Evolutionary conservation across 2,888 invertebrate genomes (phyloP).

Genomic region (Acanthopleura granulata): DNA sequence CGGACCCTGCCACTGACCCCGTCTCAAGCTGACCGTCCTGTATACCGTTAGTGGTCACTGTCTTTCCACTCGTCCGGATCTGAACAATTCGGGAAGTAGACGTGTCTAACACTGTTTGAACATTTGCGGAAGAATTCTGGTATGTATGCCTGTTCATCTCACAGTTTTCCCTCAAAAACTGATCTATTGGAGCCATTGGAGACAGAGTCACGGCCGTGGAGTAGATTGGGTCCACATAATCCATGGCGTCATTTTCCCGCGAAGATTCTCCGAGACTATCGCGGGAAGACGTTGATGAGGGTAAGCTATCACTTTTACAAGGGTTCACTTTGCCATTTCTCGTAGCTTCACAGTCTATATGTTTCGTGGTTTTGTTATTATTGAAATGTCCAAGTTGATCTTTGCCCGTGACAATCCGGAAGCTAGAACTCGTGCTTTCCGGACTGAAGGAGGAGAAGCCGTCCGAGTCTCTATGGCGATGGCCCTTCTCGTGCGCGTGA

Average conservation of each 20-base stretch:
- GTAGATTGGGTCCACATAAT: background rate
- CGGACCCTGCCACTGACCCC: background rate
- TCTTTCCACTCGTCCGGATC: background rate
- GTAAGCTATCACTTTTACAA: conserved; percentile 13
- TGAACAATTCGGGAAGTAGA: background rate
- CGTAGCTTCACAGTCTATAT: background rate
- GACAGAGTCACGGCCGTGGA: background rate
- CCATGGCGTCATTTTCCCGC: background rate
- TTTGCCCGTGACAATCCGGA: background rate
- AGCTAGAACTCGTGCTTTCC: conserved; percentile 16
- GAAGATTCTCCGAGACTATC: background rate
- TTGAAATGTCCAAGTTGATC: conserved; percentile 11
- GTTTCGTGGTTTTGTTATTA: background rate
- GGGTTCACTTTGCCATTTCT: background rate
- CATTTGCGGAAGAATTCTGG: background rate
- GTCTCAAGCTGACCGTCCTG: background rate
- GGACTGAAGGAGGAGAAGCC: conserved; percentile 15
- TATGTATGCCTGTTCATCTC: background rate
- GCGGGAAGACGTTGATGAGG: conserved; percentile 6
- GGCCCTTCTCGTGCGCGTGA: background rate
- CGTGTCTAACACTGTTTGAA: background rate
- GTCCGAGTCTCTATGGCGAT: conserved; percentile 9
- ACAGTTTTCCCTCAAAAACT: background rate
- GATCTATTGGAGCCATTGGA: background rate
- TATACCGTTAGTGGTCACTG: background rate